Evolutionary conservation across 2,113 vertebrate species (phyloP), one percentile per base, ranked within the genome.

Genomic region (Indicator maculatus): DNA sequence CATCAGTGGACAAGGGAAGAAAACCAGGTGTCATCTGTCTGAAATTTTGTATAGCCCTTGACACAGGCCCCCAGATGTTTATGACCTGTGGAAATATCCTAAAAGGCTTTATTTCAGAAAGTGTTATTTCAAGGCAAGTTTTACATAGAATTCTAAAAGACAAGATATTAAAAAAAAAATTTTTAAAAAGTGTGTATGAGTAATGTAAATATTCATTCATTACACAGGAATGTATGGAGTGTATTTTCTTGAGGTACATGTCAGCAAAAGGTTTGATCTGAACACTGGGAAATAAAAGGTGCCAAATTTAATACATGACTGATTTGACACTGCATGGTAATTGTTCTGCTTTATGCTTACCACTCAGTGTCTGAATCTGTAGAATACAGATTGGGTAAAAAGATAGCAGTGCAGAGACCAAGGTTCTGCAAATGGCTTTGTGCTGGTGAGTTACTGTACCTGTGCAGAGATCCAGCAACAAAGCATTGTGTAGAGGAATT

Each of bases 401-500:
- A 56, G 27, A 27, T 31, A 74, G 16, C 19, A 55, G 16, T 33
- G 17, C 17, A 71, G 76, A 88, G 26, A n/a, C 13, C 26, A 21
- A 14, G 14, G 13, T 30, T 86, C 61, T 84, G 38, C 21, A 69
- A 41, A 27, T 7, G 5, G 8, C 19, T 74, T 79, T 90, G 27
- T 70, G 38, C 16, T 31, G 15, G 28, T 2, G 5, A 58, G 52
- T 12, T 89, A 26, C 61, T 83, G 11, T 23, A 47, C 28, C n/a
- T 60, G 18, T 2, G 1, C 5, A 75, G 56, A 81, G 23, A 74
- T 8, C 9, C 20, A 72, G 58, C 11, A 52, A 69, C 12, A 53
- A 31, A 66, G 8, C 8, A 13, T 14, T 0, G 0, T 3, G 2
- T 5, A 69, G 50, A 84, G 92, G 53, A 38, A 47, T 6, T 11